Percentiles rank a stretch among this genome's conserved stretches.
phyloP scores from a whole-genome alignment of 23 tunicate species.

The Trididemnum clinides region DNA sequence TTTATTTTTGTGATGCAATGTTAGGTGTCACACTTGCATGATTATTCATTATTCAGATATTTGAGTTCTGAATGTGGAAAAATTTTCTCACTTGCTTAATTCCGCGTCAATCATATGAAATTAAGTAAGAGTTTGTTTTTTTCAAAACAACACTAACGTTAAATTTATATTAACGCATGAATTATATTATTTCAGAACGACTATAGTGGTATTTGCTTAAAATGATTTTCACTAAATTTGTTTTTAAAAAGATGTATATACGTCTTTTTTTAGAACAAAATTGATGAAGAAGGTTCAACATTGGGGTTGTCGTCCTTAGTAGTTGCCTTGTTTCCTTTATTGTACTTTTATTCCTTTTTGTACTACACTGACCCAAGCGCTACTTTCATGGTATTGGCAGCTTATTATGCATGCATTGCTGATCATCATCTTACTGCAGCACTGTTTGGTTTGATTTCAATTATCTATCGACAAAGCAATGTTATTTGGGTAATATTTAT shows the following conservation, averaged over 20 bases:
- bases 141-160: no score
- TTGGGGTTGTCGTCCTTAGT: conserved; percentile 28
- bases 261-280: no score
- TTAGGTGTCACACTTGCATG: not conserved
- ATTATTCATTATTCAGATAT: not conserved
- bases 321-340: conserved; percentile 63
- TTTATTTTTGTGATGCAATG: no score
- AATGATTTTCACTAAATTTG: no score
- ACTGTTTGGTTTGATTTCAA: conserved; percentile 38
- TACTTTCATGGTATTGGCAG: conserved; percentile 52
- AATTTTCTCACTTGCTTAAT: no score
- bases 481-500: conserved; percentile 82
- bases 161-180: no score
- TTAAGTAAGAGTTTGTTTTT: no score
- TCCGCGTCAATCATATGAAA: no score
- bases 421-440: conserved; percentile 49
- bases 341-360: conserved; percentile 84
- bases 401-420: conserved; percentile 59
- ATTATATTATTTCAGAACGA: no score
- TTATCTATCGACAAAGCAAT: conserved; percentile 83
- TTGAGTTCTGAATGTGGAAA: not conserved
- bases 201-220: no score
- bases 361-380: conserved; percentile 97
- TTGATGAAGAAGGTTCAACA: no score
- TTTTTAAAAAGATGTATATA: no score